Percentiles rank a stretch among this genome's conserved stretches.
Evolutionary conservation across 2,113 vertebrate species (phyloP).

Genomic region (Myodes glareolus): DNA sequence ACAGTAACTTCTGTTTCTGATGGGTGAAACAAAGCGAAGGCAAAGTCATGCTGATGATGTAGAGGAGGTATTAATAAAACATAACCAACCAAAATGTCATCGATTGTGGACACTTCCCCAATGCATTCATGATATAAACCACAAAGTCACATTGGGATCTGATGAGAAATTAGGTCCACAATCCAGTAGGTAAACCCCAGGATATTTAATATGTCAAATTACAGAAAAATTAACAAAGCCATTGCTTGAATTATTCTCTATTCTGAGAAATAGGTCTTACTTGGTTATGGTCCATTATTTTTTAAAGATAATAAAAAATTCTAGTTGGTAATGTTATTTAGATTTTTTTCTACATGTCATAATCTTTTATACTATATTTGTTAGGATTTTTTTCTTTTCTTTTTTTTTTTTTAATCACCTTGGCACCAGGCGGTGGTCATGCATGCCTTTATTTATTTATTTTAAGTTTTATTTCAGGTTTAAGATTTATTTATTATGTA

Average conservation of each 20-base stretch:
- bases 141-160: not conserved
- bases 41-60: not conserved
- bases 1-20: not conserved
- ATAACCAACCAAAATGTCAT: not conserved
- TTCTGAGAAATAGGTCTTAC: not conserved
- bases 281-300: not conserved
- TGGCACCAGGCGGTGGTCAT: too few species aligned
- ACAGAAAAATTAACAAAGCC: not conserved
- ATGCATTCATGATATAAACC: not conserved
- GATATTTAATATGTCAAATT: not conserved
- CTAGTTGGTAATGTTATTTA: not conserved
- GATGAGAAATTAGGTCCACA: not conserved
- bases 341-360: not conserved
- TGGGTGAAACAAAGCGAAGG: not conserved
- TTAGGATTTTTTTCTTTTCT: not conserved
- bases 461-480: too few species aligned
- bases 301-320: constrained; percentile 1
- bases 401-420: too few species aligned
- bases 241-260: not conserved
- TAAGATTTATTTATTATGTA: too few species aligned
- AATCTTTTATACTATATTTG: not conserved
- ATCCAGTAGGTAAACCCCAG: not conserved
- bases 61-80: not conserved
- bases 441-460: too few species aligned
- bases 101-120: not conserved